A percentile compares a stretch with the other conserved stretches of the same genome.
Conservation (phyloP, 1,140 invertebrate genomes). For the Bombus haemorrhoidalis region DNA sequence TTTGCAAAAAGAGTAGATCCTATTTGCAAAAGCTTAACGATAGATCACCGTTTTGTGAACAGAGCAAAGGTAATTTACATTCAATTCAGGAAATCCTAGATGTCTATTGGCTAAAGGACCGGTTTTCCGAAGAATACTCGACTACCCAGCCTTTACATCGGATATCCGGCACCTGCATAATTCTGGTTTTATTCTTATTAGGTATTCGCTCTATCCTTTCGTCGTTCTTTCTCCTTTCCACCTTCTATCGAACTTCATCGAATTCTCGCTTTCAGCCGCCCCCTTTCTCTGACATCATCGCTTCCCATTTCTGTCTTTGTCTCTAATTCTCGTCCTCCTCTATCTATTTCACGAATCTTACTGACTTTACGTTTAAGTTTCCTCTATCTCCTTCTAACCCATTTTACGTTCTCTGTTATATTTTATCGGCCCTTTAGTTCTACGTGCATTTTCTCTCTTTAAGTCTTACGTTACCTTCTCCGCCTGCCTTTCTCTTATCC, state of each 20-base stretch:
- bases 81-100: conserved; percentile 77
- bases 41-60: conserved; percentile 72
- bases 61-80: conserved; percentile 76
- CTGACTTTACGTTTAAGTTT: background rate
- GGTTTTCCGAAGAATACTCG: conserved; percentile 71
- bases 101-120: conserved; percentile 73
- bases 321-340: background rate
- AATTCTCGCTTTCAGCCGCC: conserved; percentile 11
- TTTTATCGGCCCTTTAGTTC: no score
- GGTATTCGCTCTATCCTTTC: background rate
- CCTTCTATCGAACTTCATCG: background rate
- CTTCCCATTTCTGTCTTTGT: background rate
- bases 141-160: conserved; percentile 62
- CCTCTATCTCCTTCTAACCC: background rate
- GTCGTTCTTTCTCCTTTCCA: background rate
- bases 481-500: no score
- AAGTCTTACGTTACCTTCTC: no score
- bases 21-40: conserved; percentile 75
- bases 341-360: background rate
- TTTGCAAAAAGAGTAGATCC: conserved; percentile 32
- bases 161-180: conserved; percentile 75
- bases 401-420: background rate
- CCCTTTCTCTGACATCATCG: no score
- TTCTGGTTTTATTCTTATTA: conserved; percentile 68
- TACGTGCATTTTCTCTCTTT: no score